Evolutionary conservation across 2,888 invertebrate species (phyloP), one percentile per base, ranked within the genome.

Genomic region (Sacculina carcini): DNA sequence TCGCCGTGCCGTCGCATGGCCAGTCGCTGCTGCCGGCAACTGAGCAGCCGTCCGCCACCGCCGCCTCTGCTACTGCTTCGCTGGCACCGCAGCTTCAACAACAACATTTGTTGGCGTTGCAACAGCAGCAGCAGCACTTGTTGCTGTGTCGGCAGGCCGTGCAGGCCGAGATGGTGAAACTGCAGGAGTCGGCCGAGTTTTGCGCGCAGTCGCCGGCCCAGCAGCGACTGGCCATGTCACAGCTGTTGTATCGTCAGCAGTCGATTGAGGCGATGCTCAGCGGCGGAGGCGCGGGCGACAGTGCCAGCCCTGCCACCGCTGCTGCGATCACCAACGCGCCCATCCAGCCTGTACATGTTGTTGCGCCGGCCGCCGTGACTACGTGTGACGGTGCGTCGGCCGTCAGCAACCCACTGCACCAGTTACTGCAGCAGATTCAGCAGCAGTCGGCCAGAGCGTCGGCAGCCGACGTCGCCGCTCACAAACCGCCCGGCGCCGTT

Each of bases 81-180:
- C 26, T 47, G 16, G 47, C 32, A 19, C 23, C 31, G 12, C 23
- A 16, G 31, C 10, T 44, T 6, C 44, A 48, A n/a, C 50, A 40
- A 23, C 50, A 50, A 23, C 34, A 38, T 16, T 24, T 28, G 24
- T 10, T 40, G 40, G 24, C 26, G 40, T 23, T 26, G 5, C 50
- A 50, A 39, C n/a, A n/a, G n/a, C 50, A 50, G 50, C 38, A 38
- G 50, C 52, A 54, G 39, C 61, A 58, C 47, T 31, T 53, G n/a
- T 14, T 60, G 44, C 58, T 58, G 48, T 58, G 57, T 48, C 52
- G 56, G 49, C 56, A 58, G 42, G 59, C 58, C 47, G 58, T 59
- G 46, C 59, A 60, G 52, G 61, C 66, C 55, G 65, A 65, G 56
- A 60, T 64, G 48, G 62, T 64, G 50, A 59, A 62, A 47, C 63